Evolutionary conservation across 2,797 vertebrate species (phyloP).

Genomic region (Darevskia mixta): DNA sequence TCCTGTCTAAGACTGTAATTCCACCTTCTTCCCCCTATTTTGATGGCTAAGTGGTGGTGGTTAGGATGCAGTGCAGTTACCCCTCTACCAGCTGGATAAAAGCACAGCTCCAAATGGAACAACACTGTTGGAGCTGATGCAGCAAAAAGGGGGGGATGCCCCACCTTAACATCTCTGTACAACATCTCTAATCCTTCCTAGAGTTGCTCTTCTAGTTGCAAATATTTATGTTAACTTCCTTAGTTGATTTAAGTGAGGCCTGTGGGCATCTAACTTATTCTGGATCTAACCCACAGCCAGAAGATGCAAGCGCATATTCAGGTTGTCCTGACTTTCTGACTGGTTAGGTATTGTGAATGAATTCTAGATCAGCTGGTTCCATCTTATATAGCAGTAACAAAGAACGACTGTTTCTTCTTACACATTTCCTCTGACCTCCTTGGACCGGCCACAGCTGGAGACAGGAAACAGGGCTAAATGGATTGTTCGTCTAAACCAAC

Average conservation of each 20-base stretch:
- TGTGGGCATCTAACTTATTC: not conserved
- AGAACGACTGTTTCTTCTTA: not conserved
- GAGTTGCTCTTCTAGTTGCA: no score
- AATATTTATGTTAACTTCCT: not conserved
- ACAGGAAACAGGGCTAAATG: constrained; percentile 15
- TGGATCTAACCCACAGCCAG: not conserved
- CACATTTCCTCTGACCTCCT: constrained; percentile 11
- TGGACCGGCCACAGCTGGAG: not conserved
- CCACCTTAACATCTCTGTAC: no score
- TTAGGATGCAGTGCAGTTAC: no score
- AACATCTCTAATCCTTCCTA: no score
- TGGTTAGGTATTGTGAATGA: not conserved
- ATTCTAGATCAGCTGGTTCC: not conserved
- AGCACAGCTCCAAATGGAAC: no score
- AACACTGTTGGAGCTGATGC: no score
- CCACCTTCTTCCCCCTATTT: no score
- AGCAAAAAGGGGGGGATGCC: no score
- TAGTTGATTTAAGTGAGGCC: not conserved
- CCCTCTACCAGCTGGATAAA: no score
- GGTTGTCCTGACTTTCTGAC: not conserved
- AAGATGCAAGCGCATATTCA: not conserved
- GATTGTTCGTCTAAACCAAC: not conserved
- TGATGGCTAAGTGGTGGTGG: no score
- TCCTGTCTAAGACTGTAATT: not conserved
- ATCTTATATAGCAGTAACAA: not conserved